These are phyloP conservation scores for Nomada hirtipes DNA, from an alignment of 2,888 invertebrate genomes.

Conservation along the genomic window DNA sequence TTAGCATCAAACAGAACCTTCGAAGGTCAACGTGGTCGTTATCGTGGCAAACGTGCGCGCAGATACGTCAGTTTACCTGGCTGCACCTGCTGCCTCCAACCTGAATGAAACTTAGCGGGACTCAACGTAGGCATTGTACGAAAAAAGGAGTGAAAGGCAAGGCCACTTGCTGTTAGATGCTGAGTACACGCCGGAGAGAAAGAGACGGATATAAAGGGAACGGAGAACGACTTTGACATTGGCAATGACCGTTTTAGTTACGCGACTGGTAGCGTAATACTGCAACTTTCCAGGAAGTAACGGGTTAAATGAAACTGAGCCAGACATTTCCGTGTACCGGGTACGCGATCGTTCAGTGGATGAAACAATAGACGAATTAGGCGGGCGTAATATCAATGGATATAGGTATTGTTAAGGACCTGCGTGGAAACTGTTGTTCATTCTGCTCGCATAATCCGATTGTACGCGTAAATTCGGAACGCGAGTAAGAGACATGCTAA, in stretches of 20 bases:
- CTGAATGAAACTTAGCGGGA: conserved; percentile 69
- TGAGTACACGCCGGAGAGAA: conserved; percentile 23
- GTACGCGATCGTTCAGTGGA: background rate
- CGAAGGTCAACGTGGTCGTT: conserved; percentile 28
- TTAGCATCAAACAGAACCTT: conserved; percentile 19
- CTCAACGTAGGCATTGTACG: conserved; percentile 60
- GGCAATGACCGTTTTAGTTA: conserved; percentile 52
- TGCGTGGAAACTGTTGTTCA: background rate
- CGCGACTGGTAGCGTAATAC: conserved; percentile 2
- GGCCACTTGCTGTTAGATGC: conserved; percentile 53
- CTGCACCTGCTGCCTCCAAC: conserved; percentile 29
- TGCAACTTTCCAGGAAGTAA: conserved; percentile 17
- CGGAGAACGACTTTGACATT: conserved; percentile 46
- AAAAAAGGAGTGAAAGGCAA: conserved; percentile 65
- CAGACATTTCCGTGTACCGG: background rate
- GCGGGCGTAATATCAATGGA: background rate
- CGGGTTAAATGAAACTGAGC: conserved; percentile 13
- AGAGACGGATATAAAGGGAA: background rate
- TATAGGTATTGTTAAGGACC: background rate
- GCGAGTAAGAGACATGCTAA: no score
- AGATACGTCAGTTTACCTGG: conserved; percentile 22
- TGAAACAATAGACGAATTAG: background rate
- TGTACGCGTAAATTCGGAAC: background rate
- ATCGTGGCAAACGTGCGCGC: conserved; percentile 3
- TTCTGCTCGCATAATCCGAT: conserved; percentile 11